Conservation (phyloP, 2,797 vertebrate species). For the Crenuchus spilurus region DNA sequence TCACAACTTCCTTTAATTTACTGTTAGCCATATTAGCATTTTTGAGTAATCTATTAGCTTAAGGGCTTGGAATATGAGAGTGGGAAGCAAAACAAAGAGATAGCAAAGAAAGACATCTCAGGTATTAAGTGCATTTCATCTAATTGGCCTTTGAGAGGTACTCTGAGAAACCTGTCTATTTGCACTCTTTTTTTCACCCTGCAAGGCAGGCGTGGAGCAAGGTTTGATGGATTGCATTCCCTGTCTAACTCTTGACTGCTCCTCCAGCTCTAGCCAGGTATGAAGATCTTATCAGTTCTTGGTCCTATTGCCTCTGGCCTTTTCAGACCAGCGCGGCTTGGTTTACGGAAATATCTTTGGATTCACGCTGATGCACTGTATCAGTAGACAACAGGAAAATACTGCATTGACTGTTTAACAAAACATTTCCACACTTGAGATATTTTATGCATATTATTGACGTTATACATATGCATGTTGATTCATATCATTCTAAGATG, state of each 20-base stretch:
- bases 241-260: conserved; percentile 62
- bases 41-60: neutral
- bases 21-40: neutral
- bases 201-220: conserved; percentile 43
- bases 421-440: conserved; percentile 8
- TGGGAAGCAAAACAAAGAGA: conserved; percentile 27
- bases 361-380: conserved; percentile 41
- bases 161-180: conserved; percentile 53
- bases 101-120: conserved; percentile 25
- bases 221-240: conserved; percentile 64
- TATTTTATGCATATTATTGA: conserved; percentile 2
- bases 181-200: conserved; percentile 20
- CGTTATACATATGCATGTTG: no score
- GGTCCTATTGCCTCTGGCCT: conserved; percentile 55
- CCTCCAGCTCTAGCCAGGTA: conserved; percentile 65
- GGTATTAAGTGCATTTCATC: conserved; percentile 44
- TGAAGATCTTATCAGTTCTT: conserved; percentile 65
- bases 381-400: conserved; percentile 43
- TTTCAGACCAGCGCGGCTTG: conserved; percentile 47
- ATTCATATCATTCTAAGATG: no score
- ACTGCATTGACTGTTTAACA: conserved; percentile 25
- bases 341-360: conserved; percentile 56
- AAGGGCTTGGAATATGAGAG: neutral
- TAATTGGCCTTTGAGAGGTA: conserved; percentile 47
- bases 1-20: neutral